Evolutionary conservation across 2,113 vertebrate species (phyloP), one percentile per base, ranked within the genome.

Genomic region (Atractosteus spatula): DNA sequence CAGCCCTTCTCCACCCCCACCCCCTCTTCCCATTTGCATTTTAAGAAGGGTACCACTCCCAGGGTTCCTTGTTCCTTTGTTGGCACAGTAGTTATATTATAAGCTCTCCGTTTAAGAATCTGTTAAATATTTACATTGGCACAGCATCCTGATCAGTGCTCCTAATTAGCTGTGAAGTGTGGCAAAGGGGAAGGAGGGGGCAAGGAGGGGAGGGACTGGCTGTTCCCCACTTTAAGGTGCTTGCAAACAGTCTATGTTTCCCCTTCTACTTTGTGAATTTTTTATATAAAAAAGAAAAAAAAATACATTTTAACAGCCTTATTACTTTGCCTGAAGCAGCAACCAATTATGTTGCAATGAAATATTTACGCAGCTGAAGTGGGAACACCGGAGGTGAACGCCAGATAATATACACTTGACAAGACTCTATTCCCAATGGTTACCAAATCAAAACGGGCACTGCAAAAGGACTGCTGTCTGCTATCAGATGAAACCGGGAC

Each of bases 321-420:
- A 84, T 88, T 89, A 82, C 82, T 62, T 88, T 87, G 89, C 90
- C 90, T 81, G 84, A 80, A 92, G 89, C 87, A 83, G 83, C 83
- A 87, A 89, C 84, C 89, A 88, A 91, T 91, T 91, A 91, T 87
- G 84, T 87, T 82, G 79, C 89, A 85, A 90, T 92, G 79, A 92
- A 92, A 92, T 92, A 93, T 92, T 92, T 90, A 91, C 81, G 83
- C 82, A 80, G 80, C 83, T 80, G 89, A 89, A 90, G 82, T 76
- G 85, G 89, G 87, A 88, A 85, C 66, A 81, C 87, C 83, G 79
- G 87, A 80, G 88, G 87, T 89, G 86, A 88, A 84, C 83, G 84
- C 80, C 54, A 81, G 81, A 90, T 88, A 85, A 88, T 87, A 83
- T 82, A 62, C 80, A 81, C 83, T 81, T n/a, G 81, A 85, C 80